A percentile compares a stretch with the other conserved stretches of the same genome.
Evolutionary conservation across 1,140 invertebrate species (phyloP).

Genomic region (Ylistrum balloti): DNA sequence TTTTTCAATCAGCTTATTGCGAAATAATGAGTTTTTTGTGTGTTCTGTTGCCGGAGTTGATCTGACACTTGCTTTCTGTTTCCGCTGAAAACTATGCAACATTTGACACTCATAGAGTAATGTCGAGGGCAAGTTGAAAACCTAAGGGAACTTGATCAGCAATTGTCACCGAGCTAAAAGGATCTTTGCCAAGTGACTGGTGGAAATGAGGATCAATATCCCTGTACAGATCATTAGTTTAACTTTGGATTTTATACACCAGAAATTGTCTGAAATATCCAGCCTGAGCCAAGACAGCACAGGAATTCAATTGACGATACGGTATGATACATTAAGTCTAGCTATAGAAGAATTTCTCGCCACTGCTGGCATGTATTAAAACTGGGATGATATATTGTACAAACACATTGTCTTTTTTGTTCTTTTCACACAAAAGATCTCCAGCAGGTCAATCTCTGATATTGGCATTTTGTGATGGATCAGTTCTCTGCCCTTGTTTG

Average conservation of each 20-base stretch:
- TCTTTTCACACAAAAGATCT: conserved; percentile 2
- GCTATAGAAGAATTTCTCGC: neutral
- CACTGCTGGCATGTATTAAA: conserved; percentile 33
- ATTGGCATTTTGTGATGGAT: conserved; percentile 33
- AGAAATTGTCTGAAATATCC: conserved; percentile 40
- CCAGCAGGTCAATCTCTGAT: conserved; percentile 16
- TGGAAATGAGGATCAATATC: conserved; percentile 34
- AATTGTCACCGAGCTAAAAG: conserved; percentile 14
- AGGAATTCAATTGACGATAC: neutral
- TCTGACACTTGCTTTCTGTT: conserved; percentile 24
- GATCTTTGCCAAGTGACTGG: neutral
- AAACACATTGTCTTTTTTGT: neutral
- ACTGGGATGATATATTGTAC: neutral
- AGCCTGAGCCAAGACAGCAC: neutral
- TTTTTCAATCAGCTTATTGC: conserved; percentile 35
- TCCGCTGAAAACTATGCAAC: conserved; percentile 26
- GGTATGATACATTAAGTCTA: neutral
- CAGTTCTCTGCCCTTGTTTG: conserved; percentile 37
- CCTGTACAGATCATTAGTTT: neutral
- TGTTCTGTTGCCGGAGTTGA: conserved; percentile 22
- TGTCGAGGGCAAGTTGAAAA: conserved; percentile 3
- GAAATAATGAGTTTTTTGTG: conserved; percentile 35
- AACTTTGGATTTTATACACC: neutral
- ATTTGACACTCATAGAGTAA: neutral
- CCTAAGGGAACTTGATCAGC: conserved; percentile 23